Conservation (phyloP, 2,888 invertebrate species). For the Leptogaster cylindrica region DNA sequence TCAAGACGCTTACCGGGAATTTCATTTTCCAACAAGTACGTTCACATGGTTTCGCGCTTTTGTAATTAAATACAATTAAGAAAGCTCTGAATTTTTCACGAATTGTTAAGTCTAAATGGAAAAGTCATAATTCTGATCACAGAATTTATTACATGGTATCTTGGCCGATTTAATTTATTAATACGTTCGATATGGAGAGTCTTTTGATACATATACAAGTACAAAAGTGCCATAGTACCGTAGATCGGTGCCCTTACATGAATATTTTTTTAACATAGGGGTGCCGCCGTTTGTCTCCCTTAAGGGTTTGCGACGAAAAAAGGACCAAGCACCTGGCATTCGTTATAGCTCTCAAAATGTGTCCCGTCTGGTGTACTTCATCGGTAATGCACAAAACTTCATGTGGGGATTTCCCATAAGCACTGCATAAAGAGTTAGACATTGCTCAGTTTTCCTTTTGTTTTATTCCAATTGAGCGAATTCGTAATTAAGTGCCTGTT, state of each 20-base stretch:
- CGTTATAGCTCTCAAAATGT: not conserved
- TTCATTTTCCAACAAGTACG: too few relatives aligned
- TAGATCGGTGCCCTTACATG: constrained; percentile 2
- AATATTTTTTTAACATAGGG: constrained; percentile 14
- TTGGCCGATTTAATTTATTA: too few relatives aligned
- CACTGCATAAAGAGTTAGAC: not conserved
- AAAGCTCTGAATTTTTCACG: too few relatives aligned
- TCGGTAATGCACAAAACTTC: not conserved
- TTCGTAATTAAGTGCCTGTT: not conserved
- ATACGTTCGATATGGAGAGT: too few relatives aligned
- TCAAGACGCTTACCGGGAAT: too few relatives aligned
- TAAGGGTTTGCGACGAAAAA: constrained; percentile 13
- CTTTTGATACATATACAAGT: too few relatives aligned
- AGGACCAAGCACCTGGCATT: constrained; percentile 22
- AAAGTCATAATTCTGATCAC: too few relatives aligned
- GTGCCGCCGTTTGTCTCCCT: not conserved
- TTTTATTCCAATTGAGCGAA: constrained; percentile 2
- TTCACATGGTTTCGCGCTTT: not conserved
- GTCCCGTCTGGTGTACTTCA: constrained; percentile 3
- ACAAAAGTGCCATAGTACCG: too few relatives aligned
- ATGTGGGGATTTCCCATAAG: constrained; percentile 11
- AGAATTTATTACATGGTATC: too few relatives aligned
- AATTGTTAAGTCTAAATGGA: too few relatives aligned
- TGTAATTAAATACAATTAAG: too few relatives aligned
- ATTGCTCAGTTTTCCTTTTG: constrained; percentile 11